phyloP scores from a whole-genome alignment of 2,888 invertebrate genomes.

The Imbricaverruca yamaguchii region DNA sequence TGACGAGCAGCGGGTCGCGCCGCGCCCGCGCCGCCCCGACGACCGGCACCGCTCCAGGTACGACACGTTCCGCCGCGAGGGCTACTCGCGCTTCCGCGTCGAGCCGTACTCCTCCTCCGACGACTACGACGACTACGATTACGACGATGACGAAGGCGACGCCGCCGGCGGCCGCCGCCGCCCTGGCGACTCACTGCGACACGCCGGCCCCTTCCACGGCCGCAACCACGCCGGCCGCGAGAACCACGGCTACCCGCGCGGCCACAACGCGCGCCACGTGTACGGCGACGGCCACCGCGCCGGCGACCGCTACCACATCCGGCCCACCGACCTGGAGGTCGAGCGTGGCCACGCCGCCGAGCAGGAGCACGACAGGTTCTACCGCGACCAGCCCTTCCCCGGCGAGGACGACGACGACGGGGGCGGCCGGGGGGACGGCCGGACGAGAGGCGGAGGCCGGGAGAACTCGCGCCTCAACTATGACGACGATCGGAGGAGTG shows the following conservation, averaged over 20 bases:
- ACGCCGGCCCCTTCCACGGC: not conserved
- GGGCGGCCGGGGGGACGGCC: no score
- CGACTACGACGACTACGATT: not conserved
- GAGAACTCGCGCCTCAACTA: not conserved
- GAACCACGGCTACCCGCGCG: slow-evolving; percentile 1
- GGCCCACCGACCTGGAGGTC: not conserved
- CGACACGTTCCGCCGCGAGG: not conserved
- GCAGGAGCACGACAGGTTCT: not conserved
- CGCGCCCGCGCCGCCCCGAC: not conserved
- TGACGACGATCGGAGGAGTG: no score
- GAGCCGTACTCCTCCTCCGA: not conserved
- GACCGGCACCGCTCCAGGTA: not conserved
- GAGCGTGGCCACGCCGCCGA: not conserved
- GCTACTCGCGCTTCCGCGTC: not conserved
- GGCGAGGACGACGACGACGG: not conserved
- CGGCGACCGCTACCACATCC: slow-evolving; percentile 1
- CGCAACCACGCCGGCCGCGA: not conserved
- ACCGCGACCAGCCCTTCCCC: not conserved
- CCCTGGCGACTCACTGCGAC: not conserved
- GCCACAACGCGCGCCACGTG: not conserved
- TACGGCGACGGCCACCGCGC: slow-evolving; percentile 6
- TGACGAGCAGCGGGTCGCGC: not conserved
- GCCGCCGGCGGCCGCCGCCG: no score
- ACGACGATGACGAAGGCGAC: no score
- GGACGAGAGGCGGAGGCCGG: not conserved